Conservation (phyloP, 2,797 vertebrate species). For the Trachops cirrhosus region DNA sequence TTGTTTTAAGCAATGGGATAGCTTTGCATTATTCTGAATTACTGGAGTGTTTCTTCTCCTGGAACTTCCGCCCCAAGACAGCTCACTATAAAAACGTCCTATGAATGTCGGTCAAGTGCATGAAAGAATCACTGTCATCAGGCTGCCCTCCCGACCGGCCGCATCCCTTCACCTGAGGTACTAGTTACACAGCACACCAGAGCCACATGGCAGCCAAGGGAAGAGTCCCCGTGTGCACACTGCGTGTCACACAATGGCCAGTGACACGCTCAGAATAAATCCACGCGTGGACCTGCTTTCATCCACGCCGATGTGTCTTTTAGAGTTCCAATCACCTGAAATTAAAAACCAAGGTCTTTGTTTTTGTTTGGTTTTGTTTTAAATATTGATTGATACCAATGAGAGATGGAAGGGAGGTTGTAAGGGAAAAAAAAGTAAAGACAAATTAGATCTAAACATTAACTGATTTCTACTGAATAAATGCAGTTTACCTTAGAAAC, state of each 20-base stretch:
- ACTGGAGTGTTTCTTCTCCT: background rate
- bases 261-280: background rate
- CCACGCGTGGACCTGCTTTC: background rate
- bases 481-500: background rate
- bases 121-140: background rate
- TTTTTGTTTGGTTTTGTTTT: background rate
- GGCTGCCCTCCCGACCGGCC: background rate
- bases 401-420: background rate
- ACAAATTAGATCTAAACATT: background rate
- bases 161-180: background rate
- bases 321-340: background rate
- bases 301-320: background rate
- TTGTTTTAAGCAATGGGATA: background rate
- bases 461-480: conserved; percentile 13
- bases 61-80: background rate
- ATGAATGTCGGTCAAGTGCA: background rate
- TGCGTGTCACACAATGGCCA: background rate
- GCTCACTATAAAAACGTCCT: background rate
- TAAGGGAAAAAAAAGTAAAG: background rate
- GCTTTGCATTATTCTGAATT: background rate
- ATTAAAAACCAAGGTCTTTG: background rate
- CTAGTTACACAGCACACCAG: background rate
- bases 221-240: background rate
- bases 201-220: background rate
- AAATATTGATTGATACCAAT: background rate